Percentiles rank a stretch among this genome's conserved stretches.
These are phyloP conservation scores for Solea senegalensis DNA, from an alignment of 2,113 vertebrate genomes.

Conservation along the genomic window DNA sequence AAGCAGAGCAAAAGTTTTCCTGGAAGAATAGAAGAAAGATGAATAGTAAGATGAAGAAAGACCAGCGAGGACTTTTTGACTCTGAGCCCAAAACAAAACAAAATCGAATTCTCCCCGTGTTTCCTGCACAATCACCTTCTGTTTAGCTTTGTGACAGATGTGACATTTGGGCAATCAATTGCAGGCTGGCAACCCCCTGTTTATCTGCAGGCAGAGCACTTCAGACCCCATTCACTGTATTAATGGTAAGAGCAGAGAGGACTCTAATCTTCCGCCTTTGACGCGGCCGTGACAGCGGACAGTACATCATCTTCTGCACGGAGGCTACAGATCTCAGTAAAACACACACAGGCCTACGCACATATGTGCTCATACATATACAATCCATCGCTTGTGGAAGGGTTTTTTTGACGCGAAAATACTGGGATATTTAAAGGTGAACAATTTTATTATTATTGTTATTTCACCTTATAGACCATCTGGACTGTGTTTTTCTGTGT, in stretches of 20 bases:
- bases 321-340: not conserved
- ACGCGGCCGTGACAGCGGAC: slow-evolving; percentile 13
- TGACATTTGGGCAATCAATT: slow-evolving; percentile 50
- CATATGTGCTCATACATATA: not conserved
- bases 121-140: slow-evolving; percentile 28
- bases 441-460: not conserved
- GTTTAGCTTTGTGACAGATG: slow-evolving; percentile 56
- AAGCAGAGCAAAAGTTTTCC: not conserved
- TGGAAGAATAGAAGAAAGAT: not conserved
- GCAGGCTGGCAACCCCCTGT: slow-evolving; percentile 32
- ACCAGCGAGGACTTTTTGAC: slow-evolving; percentile 27
- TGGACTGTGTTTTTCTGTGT: not conserved
- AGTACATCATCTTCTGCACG: slow-evolving; percentile 40
- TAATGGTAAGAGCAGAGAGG: slow-evolving; percentile 43
- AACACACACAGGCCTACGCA: not conserved
- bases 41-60: slow-evolving; percentile 9
- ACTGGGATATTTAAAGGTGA: not conserved
- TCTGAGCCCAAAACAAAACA: slow-evolving; percentile 10
- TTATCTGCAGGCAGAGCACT: slow-evolving; percentile 45
- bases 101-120: slow-evolving; percentile 1
- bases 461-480: not conserved
- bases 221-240: slow-evolving; percentile 34
- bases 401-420: not conserved
- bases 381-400: no score
- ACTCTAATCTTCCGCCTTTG: slow-evolving; percentile 44